Percentiles rank a stretch among this genome's conserved stretches.
These are phyloP conservation scores for Agrochola macilenta DNA, from an alignment of 2,888 invertebrate genomes.

Conservation along the genomic window DNA sequence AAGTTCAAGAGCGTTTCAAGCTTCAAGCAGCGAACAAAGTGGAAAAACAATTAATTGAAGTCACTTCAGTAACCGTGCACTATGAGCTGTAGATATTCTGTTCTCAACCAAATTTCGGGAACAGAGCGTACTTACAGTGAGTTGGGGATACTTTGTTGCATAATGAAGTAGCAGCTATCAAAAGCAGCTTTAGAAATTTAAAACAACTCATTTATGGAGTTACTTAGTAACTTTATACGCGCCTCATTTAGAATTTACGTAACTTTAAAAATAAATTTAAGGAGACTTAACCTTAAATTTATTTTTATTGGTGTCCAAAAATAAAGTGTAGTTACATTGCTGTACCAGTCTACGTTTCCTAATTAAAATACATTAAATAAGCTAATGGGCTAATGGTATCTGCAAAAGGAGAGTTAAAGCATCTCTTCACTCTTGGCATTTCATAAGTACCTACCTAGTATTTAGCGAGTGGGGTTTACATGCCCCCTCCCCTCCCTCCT, in stretches of 20 bases:
- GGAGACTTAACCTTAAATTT: background rate
- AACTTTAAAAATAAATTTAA: background rate
- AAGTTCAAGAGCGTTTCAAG: background rate
- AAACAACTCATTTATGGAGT: background rate
- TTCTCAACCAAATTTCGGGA: background rate
- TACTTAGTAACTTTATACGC: background rate
- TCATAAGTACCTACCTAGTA: background rate
- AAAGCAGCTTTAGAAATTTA: conserved; percentile 13
- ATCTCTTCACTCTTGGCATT: background rate
- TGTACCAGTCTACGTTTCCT: background rate
- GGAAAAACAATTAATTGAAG: background rate
- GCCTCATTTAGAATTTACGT: conserved; percentile 10
- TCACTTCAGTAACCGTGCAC: background rate
- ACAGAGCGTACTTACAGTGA: background rate
- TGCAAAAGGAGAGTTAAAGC: background rate
- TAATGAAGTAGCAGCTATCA: conserved; percentile 10
- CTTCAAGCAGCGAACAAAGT: background rate
- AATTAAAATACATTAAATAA: conserved; percentile 23
- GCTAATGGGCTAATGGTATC: conserved; percentile 10
- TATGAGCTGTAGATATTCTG: background rate
- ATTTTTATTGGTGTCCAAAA: background rate
- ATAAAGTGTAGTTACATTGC: background rate
- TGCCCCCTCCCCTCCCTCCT: too few relatives aligned
- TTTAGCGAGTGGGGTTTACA: too few relatives aligned
- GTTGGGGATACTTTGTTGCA: conserved; percentile 7